Conservation (phyloP, 2,113 vertebrate species). For the Spea multiplicata region DNA sequence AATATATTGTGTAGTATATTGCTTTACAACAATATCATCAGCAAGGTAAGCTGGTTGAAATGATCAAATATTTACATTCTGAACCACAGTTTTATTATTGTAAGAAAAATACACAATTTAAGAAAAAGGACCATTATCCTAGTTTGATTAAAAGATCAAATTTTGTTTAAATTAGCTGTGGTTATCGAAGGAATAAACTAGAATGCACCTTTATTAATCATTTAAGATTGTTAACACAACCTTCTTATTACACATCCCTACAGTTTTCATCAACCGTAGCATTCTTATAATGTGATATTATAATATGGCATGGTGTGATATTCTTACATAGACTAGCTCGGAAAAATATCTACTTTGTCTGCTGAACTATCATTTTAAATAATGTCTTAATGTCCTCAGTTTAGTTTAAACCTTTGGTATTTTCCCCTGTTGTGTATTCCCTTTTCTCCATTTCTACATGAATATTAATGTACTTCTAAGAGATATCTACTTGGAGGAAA, state of each 20-base stretch:
- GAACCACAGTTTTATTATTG: too few relatives aligned
- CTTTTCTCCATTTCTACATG: constrained; percentile 59
- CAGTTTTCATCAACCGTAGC: too few relatives aligned
- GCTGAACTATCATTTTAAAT: constrained; percentile 23
- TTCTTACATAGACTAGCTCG: too few relatives aligned
- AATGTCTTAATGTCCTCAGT: constrained; percentile 70
- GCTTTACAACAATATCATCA: too few relatives aligned
- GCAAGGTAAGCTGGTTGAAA: too few relatives aligned
- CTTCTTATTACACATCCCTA: background rate
- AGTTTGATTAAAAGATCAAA: background rate
- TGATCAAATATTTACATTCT: too few relatives aligned
- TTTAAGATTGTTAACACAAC: constrained; percentile 9
- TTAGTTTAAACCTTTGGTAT: constrained; percentile 71
- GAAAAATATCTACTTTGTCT: constrained; percentile 15
- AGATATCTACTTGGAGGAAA: constrained; percentile 71
- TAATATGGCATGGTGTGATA: constrained; percentile 7
- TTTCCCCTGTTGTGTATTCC: constrained; percentile 69
- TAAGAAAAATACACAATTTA: too few relatives aligned
- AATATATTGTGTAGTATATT: too few relatives aligned
- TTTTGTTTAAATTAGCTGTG: background rate
- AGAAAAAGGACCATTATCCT: too few relatives aligned
- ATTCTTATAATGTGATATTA: background rate
- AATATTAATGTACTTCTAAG: constrained; percentile 77
- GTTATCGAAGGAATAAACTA: constrained; percentile 1
- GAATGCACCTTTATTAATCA: constrained; percentile 6